Percentiles rank a stretch among this genome's conserved stretches.
These are phyloP conservation scores for Cyclura pinguis DNA, from an alignment of 2,797 vertebrate species.

Conservation along the genomic window DNA sequence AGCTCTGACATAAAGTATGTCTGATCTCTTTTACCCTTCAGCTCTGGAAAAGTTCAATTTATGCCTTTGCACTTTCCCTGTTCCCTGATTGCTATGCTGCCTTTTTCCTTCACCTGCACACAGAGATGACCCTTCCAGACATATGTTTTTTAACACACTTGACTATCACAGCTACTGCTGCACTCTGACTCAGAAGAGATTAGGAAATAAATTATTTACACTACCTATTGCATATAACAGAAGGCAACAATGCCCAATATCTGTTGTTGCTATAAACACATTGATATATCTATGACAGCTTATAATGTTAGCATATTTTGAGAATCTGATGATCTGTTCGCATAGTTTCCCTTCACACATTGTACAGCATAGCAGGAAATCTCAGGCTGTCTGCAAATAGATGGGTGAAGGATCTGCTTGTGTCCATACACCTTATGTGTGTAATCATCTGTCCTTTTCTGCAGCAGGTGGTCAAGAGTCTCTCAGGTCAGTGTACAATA, in stretches of 20 bases:
- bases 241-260: background rate
- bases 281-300: background rate
- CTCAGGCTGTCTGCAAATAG: background rate
- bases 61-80: constrained; percentile 14
- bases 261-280: background rate
- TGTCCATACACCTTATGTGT: background rate
- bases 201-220: constrained; percentile 9
- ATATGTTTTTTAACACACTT: background rate
- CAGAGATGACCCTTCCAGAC: constrained; percentile 11
- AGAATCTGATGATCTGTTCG: background rate
- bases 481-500: background rate
- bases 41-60: constrained; percentile 26
- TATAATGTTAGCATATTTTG: background rate
- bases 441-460: background rate
- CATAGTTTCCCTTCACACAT: background rate
- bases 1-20: constrained; percentile 9
- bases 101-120: background rate
- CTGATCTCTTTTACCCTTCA: constrained; percentile 26
- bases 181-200: background rate
- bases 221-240: constrained; percentile 8
- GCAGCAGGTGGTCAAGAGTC: no score
- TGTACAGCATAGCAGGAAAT: background rate
- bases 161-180: constrained; percentile 12
- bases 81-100: constrained; percentile 23
- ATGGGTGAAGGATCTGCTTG: background rate